Evolutionary conservation across 2,113 vertebrate genomes (phyloP).

Genomic region (Zingel zingel): DNA sequence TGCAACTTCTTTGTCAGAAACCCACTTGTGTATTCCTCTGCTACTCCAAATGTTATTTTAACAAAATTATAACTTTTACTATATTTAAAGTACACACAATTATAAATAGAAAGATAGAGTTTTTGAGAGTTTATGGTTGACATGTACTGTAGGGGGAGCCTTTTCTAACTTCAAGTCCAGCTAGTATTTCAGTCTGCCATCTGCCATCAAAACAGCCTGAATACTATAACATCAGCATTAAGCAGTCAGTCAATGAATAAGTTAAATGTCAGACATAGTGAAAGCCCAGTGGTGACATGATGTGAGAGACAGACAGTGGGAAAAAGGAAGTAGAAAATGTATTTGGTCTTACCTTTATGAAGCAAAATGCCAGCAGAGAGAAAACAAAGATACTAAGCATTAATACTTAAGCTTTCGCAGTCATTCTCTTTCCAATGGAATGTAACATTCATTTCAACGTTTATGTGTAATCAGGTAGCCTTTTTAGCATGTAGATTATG

Average conservation of each 20-base stretch:
- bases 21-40: not conserved
- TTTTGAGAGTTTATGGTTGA: not conserved
- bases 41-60: not conserved
- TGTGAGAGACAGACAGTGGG: not conserved
- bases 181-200: not conserved
- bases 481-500: too few relatives aligned
- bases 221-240: not conserved
- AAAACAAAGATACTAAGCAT: not conserved
- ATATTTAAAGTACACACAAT: not conserved
- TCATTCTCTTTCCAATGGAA: not conserved
- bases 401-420: not conserved
- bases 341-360: constrained; percentile 37
- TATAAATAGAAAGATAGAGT: not conserved
- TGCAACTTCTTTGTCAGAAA: not conserved
- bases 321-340: not conserved
- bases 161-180: not conserved
- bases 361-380: constrained; percentile 1
- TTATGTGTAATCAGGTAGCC: not conserved
- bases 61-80: not conserved
- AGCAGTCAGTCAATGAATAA: not conserved
- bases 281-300: not conserved
- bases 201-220: not conserved
- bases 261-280: not conserved
- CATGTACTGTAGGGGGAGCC: not conserved
- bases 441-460: not conserved